phyloP scores from a whole-genome alignment of 35 echinoderm and acorn worm species.

The Eucidaris tribuloides region DNA sequence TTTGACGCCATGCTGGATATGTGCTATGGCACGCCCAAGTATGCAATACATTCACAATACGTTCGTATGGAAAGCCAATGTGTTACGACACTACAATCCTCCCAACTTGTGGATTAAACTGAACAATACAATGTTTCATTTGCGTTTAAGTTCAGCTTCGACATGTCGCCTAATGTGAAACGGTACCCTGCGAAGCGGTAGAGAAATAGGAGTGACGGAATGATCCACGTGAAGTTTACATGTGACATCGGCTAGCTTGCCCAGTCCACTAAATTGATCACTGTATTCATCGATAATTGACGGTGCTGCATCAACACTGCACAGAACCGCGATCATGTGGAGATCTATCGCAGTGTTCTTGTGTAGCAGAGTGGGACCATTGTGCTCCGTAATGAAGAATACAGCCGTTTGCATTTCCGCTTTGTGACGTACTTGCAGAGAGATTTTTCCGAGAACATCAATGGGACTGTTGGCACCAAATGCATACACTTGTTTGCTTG shows the following conservation, averaged over 20 bases:
- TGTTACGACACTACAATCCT: too few relatives aligned
- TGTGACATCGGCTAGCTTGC: conserved; percentile 38
- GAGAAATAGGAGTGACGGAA: conserved; percentile 41
- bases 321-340: conserved; percentile 26
- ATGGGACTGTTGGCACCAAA: conserved; percentile 67
- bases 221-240: conserved; percentile 58
- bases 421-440: conserved; percentile 25
- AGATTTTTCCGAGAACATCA: conserved; percentile 52
- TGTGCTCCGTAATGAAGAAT: conserved; percentile 46
- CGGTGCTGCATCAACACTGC: conserved; percentile 4
- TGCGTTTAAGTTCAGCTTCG: conserved; percentile 50
- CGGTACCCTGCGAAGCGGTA: conserved; percentile 61
- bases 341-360: conserved; percentile 51
- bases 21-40: too few relatives aligned
- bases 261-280: conserved; percentile 38
- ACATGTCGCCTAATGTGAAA: conserved; percentile 58
- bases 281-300: not conserved
- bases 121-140: too few relatives aligned
- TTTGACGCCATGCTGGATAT: too few relatives aligned
- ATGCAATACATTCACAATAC: too few relatives aligned
- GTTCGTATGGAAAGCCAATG: too few relatives aligned
- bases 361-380: conserved; percentile 46
- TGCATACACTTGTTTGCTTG: conserved; percentile 43
- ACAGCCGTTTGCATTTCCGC: not conserved
- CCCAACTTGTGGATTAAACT: too few relatives aligned